These are phyloP conservation scores for Halichondria panicea DNA, from an alignment of 37 sponge, comb jelly and placozoan genomes.

Conservation along the genomic window DNA sequence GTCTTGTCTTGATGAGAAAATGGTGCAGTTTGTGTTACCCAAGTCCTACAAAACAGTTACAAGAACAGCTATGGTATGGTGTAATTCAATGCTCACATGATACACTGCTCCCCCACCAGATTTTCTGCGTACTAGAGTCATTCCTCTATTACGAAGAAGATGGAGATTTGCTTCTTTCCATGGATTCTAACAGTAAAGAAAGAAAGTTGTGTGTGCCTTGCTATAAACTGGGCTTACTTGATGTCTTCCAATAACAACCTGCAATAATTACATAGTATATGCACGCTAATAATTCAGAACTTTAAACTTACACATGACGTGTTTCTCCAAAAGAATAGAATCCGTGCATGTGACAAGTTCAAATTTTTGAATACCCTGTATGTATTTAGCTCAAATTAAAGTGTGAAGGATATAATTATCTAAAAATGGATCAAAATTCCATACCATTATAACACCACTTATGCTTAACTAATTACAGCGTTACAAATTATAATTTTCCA, in stretches of 20 bases:
- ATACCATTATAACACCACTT: too few relatives aligned
- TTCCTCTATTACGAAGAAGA: constrained; percentile 25
- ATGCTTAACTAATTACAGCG: too few relatives aligned
- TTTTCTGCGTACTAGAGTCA: constrained; percentile 65
- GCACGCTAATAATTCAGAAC: neutral
- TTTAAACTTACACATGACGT: constrained; percentile 54
- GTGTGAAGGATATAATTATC: neutral
- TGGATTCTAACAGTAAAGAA: constrained; percentile 63
- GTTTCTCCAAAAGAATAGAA: constrained; percentile 73
- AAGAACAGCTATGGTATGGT: neutral
- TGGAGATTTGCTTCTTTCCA: constrained; percentile 77
- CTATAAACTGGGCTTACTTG: constrained; percentile 33
- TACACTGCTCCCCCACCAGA: constrained; percentile 93
- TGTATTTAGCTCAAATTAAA: neutral
- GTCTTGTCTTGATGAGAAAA: constrained; percentile 53
- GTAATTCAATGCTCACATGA: constrained; percentile 57
- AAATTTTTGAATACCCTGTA: constrained; percentile 61
- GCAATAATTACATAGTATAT: neutral
- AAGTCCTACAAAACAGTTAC: constrained; percentile 49
- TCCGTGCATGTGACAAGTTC: constrained; percentile 26
- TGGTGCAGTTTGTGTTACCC: constrained; percentile 78
- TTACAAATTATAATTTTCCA: too few relatives aligned
- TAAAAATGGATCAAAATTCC: too few relatives aligned
- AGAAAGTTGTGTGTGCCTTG: neutral
- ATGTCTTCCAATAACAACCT: constrained; percentile 81